Percentiles rank a stretch among this genome's conserved stretches.
Evolutionary conservation across 1,140 invertebrate species (phyloP).

Genomic region (Cecropterus lyciades): DNA sequence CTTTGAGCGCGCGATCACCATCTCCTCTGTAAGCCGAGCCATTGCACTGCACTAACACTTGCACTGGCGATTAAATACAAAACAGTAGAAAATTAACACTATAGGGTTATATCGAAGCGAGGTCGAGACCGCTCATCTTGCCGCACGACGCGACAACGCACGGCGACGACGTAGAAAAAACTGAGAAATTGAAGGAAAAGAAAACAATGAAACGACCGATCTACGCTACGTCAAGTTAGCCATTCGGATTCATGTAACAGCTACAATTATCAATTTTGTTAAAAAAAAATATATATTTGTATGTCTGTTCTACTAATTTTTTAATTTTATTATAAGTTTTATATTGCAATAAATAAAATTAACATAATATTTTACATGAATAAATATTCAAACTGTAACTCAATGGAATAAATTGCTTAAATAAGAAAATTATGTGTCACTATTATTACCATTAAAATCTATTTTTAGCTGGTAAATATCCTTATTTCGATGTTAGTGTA

Average conservation of each 20-base stretch:
- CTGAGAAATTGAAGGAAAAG: constrained; percentile 36
- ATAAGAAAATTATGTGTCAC: too few relatives aligned
- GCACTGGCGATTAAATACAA: constrained; percentile 35
- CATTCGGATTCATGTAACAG: background rate
- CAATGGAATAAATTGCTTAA: too few relatives aligned
- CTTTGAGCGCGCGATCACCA: constrained; percentile 95
- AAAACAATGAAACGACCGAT: constrained; percentile 3
- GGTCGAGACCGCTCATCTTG: constrained; percentile 57
- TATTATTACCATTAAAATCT: too few relatives aligned
- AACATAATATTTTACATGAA: too few relatives aligned
- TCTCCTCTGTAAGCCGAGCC: constrained; percentile 94
- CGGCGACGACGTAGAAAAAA: constrained; percentile 42
- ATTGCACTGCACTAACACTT: constrained; percentile 81
- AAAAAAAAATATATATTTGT: background rate
- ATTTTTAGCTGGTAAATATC: too few relatives aligned
- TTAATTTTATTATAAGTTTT: too few relatives aligned
- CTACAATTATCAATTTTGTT: background rate
- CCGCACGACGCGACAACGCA: constrained; percentile 35
- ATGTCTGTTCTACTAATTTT: background rate
- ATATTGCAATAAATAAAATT: too few relatives aligned
- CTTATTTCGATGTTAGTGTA: too few relatives aligned
- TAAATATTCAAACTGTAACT: too few relatives aligned
- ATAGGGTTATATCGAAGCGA: constrained; percentile 54
- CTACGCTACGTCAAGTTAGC: constrained; percentile 3
- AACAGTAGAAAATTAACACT: constrained; percentile 45